Evolutionary conservation across 1,140 invertebrate species (phyloP), one percentile per base, ranked within the genome.

Genomic region (Ips typographus): DNA sequence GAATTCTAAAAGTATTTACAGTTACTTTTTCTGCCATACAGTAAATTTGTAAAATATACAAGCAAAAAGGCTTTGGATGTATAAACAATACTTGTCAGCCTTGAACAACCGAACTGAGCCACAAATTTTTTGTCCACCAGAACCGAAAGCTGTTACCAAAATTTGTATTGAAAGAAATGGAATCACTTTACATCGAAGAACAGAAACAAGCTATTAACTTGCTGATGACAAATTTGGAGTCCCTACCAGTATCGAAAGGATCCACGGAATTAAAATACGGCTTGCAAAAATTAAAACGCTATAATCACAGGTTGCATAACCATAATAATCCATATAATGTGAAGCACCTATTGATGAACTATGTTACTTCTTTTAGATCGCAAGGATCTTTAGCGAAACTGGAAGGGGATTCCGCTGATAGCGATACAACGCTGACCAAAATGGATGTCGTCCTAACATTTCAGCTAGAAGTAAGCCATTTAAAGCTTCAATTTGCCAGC

Each of bases 131-230:
- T 70, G 43, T 70, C 43, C 53, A 51, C 63, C 83, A 98, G 92
- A 97, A 98, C 80, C 91, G 96, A 73, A 96, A 97, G 84, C 83
- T 98, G 72, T 97, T 98, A 92, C 98, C 98, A 70, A 97, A 95
- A 83, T 99, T 99, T 87, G 95, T 99, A 61, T 86, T 99, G 60
- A 99, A 99, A 88, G 98, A 99, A 84, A 99, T 99, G 98, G 98
- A 99, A 84, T 96, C 94, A 55, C 88, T 99, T 76, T 99, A 98
- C 84, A 92, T 99, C 72, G 98, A 99, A 85, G 98, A 99, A 83
- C 85, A 98, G 71, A 96, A 98, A 82, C 91, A 95, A 71, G 96
- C 95, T 70, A 98, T 99, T 82, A 99, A 98, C 83, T 85, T 96
- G 70, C 85, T 99, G 74, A 99, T 99, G 94, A 94, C 94, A 60